These are phyloP conservation scores for Pogonus chalceus DNA, from an alignment of 1,140 invertebrate species.

Conservation along the genomic window DNA sequence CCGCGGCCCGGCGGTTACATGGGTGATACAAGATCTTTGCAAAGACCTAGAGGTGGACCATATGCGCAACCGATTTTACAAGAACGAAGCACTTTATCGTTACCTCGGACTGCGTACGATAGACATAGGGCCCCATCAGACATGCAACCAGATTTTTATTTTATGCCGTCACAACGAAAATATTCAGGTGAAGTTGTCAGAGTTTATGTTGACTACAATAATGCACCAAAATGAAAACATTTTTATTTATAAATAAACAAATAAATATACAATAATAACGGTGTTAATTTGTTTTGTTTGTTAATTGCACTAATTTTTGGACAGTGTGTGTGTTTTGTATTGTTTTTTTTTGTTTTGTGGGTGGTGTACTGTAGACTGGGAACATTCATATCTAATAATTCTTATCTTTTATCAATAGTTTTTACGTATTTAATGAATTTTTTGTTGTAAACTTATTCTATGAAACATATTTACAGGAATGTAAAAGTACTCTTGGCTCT, in stretches of 20 bases:
- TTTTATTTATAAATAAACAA: too few species aligned
- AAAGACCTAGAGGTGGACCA: slow-evolving; percentile 38
- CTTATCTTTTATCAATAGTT: too few species aligned
- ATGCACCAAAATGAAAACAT: slow-evolving; percentile 24
- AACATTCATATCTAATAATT: not conserved
- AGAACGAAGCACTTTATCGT: slow-evolving; percentile 38
- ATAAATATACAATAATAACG: too few species aligned
- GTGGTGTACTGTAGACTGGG: not conserved
- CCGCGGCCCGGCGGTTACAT: slow-evolving; percentile 41
- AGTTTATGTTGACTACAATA: slow-evolving; percentile 79
- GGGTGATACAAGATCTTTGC: slow-evolving; percentile 48
- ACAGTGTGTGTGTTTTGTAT: too few species aligned
- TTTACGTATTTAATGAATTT: too few species aligned
- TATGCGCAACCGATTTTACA: slow-evolving; percentile 24
- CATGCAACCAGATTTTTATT: slow-evolving; percentile 72
- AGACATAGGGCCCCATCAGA: slow-evolving; percentile 32
- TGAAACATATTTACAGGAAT: slow-evolving; percentile 4
- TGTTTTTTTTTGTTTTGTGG: not conserved
- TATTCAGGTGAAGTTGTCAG: slow-evolving; percentile 87
- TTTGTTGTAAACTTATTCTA: not conserved
- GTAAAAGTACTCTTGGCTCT: not conserved
- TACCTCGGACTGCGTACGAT: slow-evolving; percentile 38
- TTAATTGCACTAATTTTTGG: too few species aligned
- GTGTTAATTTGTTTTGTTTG: too few species aligned
- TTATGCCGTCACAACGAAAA: slow-evolving; percentile 87